Base-by-base conservation (phyloP, 2,888 invertebrate genomes). In the Meghimatium bilineatum region DNA sequence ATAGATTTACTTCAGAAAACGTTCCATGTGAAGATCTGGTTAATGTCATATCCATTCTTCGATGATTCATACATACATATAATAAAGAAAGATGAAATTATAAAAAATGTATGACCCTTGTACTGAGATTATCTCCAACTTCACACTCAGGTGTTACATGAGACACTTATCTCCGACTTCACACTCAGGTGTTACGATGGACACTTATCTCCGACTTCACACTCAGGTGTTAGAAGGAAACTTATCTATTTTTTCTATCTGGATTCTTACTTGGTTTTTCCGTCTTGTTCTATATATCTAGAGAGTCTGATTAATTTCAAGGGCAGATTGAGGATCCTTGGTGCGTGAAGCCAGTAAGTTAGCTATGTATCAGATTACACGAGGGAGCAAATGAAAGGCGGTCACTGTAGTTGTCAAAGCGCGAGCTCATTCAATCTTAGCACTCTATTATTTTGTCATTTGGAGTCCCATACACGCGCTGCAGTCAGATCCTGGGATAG, bases 351-450 rank as follows among this genome's bases (percentile, higher is more conserved):
- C n/a, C 72, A n/a, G 72, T 44, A 49, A n/a, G 44, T 71, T 71
- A 23, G 38, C 26, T 44, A 38, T 72, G 72, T n/a, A 72, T 44
- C 72, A 44, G 72, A 72, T 72, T 72, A 72, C 72, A n/a, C 14
- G 49, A 72, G 44, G 72, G 17, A 44, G 44, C 72, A 72, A 72
- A 44, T 72, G 72, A 72, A 14, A 72, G 44, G n/a, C n/a, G 44
- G 49, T 29, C 49, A 72, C 72, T 44, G 3, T 3, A 29, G 8
- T 38, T 10, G 10, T 26, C 49, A 38, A 72, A 29, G 72, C 49
- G 49, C 26, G 72, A 72, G 49, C 72, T 72, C 72, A 72, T 72
- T 44, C 36, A 72, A 72, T 44, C 72, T 44, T 44, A n/a, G 12
- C 8, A 26, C 72, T 44, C 44, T 26, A 44, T n/a, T 44, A 36